Evolutionary conservation across 2,113 vertebrate species (phyloP), one percentile per base, ranked within the genome.

Genomic region (Girardinichthys multiradiatus): DNA sequence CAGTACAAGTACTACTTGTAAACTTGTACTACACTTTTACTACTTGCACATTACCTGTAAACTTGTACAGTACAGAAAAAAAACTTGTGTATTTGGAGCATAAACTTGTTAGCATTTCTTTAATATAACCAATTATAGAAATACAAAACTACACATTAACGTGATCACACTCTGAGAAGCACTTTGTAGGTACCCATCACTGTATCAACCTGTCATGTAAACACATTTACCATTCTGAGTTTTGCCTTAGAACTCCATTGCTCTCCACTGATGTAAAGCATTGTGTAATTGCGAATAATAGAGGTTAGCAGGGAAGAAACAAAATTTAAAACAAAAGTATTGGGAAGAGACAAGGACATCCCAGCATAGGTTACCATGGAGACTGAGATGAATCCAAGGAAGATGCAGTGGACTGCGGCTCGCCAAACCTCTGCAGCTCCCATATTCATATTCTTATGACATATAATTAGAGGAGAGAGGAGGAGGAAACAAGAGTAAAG

Each of bases 351-450:
- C 74, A 68, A 77, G 71, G 71, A 83, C 68, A 86, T 81, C 73
- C 77, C 64, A 78, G 77, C 81, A 80, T 86, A 77, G 70, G 77
- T 91, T 84, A 76, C 86, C 86, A 86, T 86, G 77, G 88, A 72
- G 80, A 91, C 90, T 69, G 80, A 83, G 72, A 75, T 70, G 73
- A 64, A 78, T 80, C 76, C 26, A 37, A 84, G 75, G 75, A 70
- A 89, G 84, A 82, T 72, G 27, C 30, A 66, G 76, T 63, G 60
- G 59, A 68, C 83, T 84, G 66, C 81, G 79, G 77, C 76, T 85
- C 81, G 64, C 66, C 72, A 79, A 83, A 83, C 61, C 76, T 75
- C 72, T 39, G 62, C 70, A 76, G 80, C 76, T 76, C 74, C 35
- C 1, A 64, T 45, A 77, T 83, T 83, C 72, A 74, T 60, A 75